These are phyloP conservation scores for Tenthredo amoena DNA, from an alignment of 2,888 invertebrate genomes.

Conservation along the genomic window DNA sequence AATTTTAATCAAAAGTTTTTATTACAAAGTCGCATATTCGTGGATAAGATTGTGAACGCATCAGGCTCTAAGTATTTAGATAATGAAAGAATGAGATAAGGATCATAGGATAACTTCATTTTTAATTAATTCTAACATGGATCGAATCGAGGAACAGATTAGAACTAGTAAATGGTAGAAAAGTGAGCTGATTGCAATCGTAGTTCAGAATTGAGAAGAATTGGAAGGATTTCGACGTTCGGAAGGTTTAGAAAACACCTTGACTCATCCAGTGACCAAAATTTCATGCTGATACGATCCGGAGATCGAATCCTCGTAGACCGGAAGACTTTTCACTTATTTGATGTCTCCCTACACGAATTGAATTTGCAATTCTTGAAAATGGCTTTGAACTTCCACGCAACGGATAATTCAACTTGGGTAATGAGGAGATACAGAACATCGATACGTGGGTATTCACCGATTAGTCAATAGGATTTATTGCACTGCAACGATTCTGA, in stretches of 20 bases:
- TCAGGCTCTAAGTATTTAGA: neutral
- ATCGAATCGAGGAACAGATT: neutral
- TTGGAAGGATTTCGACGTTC: neutral
- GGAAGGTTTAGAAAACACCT: neutral
- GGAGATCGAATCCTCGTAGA: neutral
- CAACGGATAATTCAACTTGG: neutral
- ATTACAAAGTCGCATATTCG: neutral
- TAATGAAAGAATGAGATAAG: neutral
- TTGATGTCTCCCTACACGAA: neutral
- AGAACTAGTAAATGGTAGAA: neutral
- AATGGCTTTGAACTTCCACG: neutral
- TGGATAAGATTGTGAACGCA: neutral
- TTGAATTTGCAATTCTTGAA: neutral
- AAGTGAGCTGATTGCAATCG: neutral
- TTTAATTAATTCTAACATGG: neutral
- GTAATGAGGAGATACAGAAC: neutral
- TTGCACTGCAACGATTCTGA: conserved; percentile 12
- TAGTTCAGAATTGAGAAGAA: neutral
- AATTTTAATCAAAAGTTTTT: neutral
- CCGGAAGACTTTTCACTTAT: neutral
- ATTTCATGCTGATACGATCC: neutral
- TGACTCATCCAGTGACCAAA: neutral
- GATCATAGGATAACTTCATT: neutral
- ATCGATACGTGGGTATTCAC: neutral
- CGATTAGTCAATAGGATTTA: conserved; percentile 12